Percentiles rank a stretch among this genome's conserved stretches.
phyloP scores from a whole-genome alignment of 2,888 invertebrate genomes.

The Imbricaverruca yamaguchii region DNA sequence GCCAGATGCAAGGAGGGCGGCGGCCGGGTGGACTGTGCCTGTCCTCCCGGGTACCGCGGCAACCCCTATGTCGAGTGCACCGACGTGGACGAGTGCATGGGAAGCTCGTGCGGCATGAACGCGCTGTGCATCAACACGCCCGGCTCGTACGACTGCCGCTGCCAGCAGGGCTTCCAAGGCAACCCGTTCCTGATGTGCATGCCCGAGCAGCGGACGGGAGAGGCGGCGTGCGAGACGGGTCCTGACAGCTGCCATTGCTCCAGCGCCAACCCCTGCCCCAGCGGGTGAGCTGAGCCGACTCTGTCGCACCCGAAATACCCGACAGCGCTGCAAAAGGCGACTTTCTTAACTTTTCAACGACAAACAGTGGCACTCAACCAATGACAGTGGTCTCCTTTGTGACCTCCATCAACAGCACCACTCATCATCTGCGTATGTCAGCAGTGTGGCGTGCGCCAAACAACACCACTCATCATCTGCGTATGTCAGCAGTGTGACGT shows the following conservation, averaged over 20 bases:
- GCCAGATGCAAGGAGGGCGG: slow-evolving; percentile 72
- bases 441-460: no score
- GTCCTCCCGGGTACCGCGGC: slow-evolving; percentile 72
- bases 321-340: no score
- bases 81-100: slow-evolving; percentile 40
- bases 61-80: slow-evolving; percentile 75
- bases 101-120: slow-evolving; percentile 48
- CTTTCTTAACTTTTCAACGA: no score
- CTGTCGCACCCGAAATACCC: no score
- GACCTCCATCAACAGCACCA: no score
- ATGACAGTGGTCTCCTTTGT: no score
- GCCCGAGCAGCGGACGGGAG: slow-evolving; percentile 41
- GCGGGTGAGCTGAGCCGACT: slow-evolving; percentile 45
- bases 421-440: no score
- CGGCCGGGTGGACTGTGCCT: slow-evolving; percentile 64
- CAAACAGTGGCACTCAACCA: no score
- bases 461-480: no score
- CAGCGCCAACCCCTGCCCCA: slow-evolving; percentile 62
- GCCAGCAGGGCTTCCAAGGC: slow-evolving; percentile 69
- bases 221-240: slow-evolving; percentile 55
- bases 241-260: slow-evolving; percentile 62
- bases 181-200: slow-evolving; percentile 79
- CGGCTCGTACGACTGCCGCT: slow-evolving; percentile 82
- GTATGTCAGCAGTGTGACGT: no score
- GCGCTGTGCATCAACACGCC: slow-evolving; percentile 84